Conservation (phyloP, 2,113 vertebrate genomes). For the Rynchops niger region DNA sequence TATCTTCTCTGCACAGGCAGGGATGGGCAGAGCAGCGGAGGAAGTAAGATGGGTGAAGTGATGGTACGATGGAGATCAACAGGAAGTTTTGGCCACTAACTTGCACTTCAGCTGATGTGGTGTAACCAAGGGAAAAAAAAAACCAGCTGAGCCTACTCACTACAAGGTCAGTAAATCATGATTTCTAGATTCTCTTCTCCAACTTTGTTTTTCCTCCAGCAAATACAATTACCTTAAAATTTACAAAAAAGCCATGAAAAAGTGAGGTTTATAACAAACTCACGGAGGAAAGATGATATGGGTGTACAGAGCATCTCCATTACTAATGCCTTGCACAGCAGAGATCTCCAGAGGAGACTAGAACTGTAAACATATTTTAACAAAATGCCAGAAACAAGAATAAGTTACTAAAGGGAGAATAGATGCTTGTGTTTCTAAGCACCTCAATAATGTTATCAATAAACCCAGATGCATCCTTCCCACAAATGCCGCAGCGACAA, state of each 20-base stretch:
- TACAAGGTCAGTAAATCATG: neutral
- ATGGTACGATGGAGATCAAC: neutral
- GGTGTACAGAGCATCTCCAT: neutral
- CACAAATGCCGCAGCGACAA: neutral
- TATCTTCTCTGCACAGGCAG: neutral
- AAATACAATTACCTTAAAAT: neutral
- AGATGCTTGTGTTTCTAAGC: conserved; percentile 34
- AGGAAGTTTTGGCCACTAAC: neutral
- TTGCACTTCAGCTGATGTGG: neutral
- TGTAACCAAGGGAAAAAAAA: neutral
- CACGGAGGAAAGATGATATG: neutral
- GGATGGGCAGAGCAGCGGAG: neutral
- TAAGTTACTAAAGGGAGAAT: neutral
- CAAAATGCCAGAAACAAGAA: neutral
- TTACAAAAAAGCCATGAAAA: neutral
- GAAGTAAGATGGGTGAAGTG: neutral
- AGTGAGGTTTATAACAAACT: neutral
- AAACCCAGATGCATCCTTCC: conserved; percentile 14
- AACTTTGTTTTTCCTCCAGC: neutral
- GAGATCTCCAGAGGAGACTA: neutral
- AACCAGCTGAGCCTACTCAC: neutral
- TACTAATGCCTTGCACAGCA: neutral
- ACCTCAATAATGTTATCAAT: conserved; percentile 21
- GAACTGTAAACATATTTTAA: neutral
- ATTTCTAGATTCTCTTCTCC: neutral